These are phyloP conservation scores for Ciconia nigra DNA, from an alignment of 2,797 vertebrate genomes.

Conservation along the genomic window DNA sequence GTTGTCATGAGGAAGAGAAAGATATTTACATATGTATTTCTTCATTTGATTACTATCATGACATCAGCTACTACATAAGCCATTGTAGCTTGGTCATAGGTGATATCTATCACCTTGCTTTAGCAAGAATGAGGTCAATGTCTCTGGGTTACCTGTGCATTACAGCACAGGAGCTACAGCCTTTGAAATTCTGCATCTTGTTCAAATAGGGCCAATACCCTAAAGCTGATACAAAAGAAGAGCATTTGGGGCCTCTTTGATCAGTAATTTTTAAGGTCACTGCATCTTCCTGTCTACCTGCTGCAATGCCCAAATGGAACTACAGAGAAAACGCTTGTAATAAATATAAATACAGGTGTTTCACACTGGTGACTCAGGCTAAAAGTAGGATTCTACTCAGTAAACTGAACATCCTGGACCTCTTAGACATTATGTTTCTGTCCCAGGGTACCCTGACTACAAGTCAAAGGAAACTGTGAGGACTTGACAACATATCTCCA, in stretches of 20 bases:
- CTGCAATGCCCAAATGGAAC: neutral
- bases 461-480: neutral
- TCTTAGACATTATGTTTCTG: neutral
- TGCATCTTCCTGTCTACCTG: neutral
- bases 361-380: neutral
- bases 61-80: neutral
- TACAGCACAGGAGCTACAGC: neutral
- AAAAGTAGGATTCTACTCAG: neutral
- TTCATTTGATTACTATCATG: neutral
- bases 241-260: neutral
- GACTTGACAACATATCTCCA: neutral
- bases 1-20: neutral
- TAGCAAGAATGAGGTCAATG: neutral
- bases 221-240: neutral
- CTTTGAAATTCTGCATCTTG: neutral
- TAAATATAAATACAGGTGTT: neutral
- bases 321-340: neutral
- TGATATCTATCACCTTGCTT: neutral
- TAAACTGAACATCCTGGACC: neutral
- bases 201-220: neutral
- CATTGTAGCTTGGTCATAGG: neutral
- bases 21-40: neutral
- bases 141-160: rapidly evolving
- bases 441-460: neutral
- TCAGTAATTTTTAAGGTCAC: neutral